Percentiles rank a stretch among this genome's conserved stretches.
Conservation (phyloP, 2,888 invertebrate species). For the Tortricodes alternella region DNA sequence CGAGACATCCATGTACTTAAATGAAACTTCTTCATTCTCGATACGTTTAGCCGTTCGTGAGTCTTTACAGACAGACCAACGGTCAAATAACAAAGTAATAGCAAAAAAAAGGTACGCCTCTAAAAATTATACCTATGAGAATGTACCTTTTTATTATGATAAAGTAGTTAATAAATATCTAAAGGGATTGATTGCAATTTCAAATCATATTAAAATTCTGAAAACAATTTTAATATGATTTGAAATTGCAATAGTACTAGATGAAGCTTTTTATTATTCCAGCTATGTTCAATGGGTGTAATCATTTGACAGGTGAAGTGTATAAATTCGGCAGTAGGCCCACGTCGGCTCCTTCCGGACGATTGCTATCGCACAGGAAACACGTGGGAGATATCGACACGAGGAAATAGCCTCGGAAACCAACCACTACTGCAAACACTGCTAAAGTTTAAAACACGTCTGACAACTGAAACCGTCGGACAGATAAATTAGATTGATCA, state of each 20-base stretch:
- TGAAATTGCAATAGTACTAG: not conserved
- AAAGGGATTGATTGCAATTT: no score
- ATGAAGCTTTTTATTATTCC: not conserved
- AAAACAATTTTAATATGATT: not conserved
- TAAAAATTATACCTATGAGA: no score
- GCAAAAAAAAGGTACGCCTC: no score
- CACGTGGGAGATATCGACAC: conserved; percentile 22
- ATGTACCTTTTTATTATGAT: no score
- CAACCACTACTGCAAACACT: conserved; percentile 1
- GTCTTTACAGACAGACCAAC: no score
- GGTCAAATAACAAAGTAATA: no score
- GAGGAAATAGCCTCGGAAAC: conserved; percentile 2
- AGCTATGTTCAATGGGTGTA: not conserved
- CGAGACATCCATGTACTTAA: no score
- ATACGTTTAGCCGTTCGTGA: no score
- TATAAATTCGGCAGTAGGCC: conserved; percentile 18
- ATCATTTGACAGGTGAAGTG: conserved; percentile 8
- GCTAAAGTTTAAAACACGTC: not conserved
- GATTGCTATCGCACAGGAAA: conserved; percentile 26
- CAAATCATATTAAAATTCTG: no score
- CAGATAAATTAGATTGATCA: not conserved
- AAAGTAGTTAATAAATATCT: no score
- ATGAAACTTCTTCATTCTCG: no score
- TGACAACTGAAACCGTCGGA: not conserved
- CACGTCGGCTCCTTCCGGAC: conserved; percentile 18